These are phyloP conservation scores for Psophia crepitans DNA, from an alignment of 2,113 vertebrate genomes.

Conservation along the genomic window DNA sequence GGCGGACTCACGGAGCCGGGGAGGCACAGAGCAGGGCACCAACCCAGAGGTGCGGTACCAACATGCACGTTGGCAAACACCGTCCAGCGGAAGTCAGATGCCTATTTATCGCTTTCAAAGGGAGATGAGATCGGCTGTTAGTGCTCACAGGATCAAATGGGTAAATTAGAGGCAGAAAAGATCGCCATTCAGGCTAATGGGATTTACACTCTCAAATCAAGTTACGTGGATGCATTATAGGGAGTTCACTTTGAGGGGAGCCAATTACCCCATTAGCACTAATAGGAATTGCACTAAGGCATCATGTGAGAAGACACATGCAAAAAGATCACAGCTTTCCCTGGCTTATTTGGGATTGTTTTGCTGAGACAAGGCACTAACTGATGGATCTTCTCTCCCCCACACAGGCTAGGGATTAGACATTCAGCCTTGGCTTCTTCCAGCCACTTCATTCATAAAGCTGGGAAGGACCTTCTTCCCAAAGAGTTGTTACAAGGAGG, in stretches of 20 bases:
- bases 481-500: neutral
- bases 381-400: neutral
- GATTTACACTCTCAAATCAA: slow-evolving; percentile 62
- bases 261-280: slow-evolving; percentile 62
- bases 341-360: neutral
- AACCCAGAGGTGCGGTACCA: neutral
- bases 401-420: neutral
- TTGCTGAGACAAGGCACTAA: neutral
- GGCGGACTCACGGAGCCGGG: neutral
- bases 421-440: neutral
- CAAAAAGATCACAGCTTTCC: neutral
- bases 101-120: slow-evolving; percentile 25
- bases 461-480: neutral
- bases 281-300: slow-evolving; percentile 52
- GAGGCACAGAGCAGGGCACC: neutral
- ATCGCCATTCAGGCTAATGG: slow-evolving; percentile 48
- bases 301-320: slow-evolving; percentile 24
- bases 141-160: slow-evolving; percentile 43
- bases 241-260: slow-evolving; percentile 39
- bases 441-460: neutral
- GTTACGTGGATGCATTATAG: slow-evolving; percentile 61
- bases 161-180: slow-evolving; percentile 56
- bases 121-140: slow-evolving; percentile 16
- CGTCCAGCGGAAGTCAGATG: slow-evolving; percentile 11
- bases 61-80: neutral